Conservation (phyloP, 2,888 invertebrate genomes). For the Eristalis intricaria region DNA sequence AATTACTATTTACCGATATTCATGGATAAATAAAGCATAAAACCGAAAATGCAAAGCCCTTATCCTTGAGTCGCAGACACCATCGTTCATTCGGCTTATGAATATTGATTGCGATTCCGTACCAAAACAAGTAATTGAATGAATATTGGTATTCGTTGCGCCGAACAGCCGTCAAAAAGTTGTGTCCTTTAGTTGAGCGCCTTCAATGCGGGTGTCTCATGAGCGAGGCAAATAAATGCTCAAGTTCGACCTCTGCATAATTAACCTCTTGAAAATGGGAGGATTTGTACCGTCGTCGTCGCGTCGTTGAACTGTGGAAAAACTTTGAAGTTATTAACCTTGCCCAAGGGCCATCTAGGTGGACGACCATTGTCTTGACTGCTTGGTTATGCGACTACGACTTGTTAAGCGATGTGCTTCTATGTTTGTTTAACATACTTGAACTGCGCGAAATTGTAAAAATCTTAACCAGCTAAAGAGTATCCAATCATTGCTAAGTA, state of each 20-base stretch:
- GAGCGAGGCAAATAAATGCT: background rate
- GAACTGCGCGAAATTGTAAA: no score
- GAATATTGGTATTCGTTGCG: background rate
- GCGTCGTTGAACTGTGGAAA: background rate
- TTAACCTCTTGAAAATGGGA: constrained; percentile 1
- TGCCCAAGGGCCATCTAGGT: background rate
- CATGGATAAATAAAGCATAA: background rate
- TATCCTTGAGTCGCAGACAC: background rate
- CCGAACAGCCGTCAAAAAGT: background rate
- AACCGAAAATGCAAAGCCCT: background rate
- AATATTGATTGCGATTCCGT: background rate
- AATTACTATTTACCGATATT: background rate
- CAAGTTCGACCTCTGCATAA: constrained; percentile 32
- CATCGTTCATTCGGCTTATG: background rate
- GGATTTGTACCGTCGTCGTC: background rate
- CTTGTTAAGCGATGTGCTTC: no score
- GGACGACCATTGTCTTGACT: constrained; percentile 10
- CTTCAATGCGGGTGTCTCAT: background rate
- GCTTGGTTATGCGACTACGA: background rate
- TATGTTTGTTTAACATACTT: no score
- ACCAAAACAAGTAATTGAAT: background rate
- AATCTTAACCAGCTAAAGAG: no score
- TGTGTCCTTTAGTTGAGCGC: background rate
- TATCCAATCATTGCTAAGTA: no score
- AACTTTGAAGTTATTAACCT: constrained; percentile 1